Evolutionary conservation across 2,797 vertebrate species (phyloP).

Genomic region (Triplophysa yarkandensis): DNA sequence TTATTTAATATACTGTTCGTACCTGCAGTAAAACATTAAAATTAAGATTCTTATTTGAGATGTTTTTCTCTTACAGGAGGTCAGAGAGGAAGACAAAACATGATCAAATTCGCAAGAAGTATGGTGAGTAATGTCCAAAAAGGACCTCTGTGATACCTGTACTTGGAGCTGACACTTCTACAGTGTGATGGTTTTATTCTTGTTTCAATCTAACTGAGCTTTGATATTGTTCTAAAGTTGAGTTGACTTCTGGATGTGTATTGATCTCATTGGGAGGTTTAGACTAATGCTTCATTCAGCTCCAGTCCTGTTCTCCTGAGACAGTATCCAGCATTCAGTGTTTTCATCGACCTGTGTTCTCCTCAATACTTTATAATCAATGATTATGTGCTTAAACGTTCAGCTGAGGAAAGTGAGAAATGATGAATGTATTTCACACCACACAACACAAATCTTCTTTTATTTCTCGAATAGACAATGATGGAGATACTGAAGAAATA

Average conservation of each 20-base stretch:
- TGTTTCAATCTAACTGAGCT: neutral
- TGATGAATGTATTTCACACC: neutral
- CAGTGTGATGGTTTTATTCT: neutral
- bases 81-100: slow-evolving; percentile 78
- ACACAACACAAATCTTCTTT: neutral
- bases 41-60: neutral
- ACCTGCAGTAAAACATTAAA: no score
- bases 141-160: no score
- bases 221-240: neutral
- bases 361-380: neutral
- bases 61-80: slow-evolving; percentile 69
- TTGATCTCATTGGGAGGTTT: neutral
- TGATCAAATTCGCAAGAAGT: slow-evolving; percentile 88
- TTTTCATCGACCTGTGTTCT: neutral
- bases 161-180: no score
- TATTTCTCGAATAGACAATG: neutral
- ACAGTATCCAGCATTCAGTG: neutral
- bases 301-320: neutral
- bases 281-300: neutral
- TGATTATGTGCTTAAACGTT: neutral
- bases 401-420: neutral
- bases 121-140: slow-evolving; percentile 75
- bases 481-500: neutral
- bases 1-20: neutral
- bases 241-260: neutral